phyloP scores from a whole-genome alignment of 2,113 vertebrate genomes.

The Aptenodytes patagonicus region DNA sequence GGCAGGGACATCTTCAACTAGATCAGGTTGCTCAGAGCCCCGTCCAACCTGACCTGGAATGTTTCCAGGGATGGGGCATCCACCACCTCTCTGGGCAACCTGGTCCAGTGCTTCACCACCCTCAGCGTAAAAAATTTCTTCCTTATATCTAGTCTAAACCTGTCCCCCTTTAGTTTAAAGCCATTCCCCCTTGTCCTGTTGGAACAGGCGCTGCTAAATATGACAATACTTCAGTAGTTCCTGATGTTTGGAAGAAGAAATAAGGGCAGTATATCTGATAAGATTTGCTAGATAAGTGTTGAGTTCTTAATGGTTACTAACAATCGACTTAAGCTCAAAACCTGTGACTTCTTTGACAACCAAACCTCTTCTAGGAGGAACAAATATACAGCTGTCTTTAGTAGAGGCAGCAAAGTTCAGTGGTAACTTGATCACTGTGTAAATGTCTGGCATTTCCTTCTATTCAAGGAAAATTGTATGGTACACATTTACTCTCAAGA shows the following conservation, averaged over 20 bases:
- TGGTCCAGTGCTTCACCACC: too few relatives aligned
- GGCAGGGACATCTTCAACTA: too few relatives aligned
- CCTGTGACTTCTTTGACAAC: background rate
- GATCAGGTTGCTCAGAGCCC: too few relatives aligned
- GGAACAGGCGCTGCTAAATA: too few relatives aligned
- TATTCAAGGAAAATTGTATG: slow-evolving; percentile 49
- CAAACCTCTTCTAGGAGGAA: background rate
- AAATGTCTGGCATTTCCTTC: slow-evolving; percentile 26
- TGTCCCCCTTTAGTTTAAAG: too few relatives aligned
- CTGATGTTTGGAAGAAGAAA: background rate
- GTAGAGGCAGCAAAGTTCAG: background rate
- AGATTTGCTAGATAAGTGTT: background rate
- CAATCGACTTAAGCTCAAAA: background rate
- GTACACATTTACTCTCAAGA: background rate
- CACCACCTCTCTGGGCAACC: too few relatives aligned
- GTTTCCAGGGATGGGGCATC: too few relatives aligned
- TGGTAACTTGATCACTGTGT: background rate
- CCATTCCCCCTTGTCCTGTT: too few relatives aligned
- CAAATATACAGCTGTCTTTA: background rate
- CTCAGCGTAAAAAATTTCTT: too few relatives aligned
- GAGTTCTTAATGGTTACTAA: background rate
- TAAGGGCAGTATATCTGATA: background rate
- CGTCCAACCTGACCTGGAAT: too few relatives aligned
- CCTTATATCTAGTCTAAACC: too few relatives aligned
- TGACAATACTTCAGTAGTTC: background rate